Percentiles rank a stretch among this genome's conserved stretches.
Conservation (phyloP, 2,888 invertebrate genomes). For the Aproaerema taeniolella region DNA sequence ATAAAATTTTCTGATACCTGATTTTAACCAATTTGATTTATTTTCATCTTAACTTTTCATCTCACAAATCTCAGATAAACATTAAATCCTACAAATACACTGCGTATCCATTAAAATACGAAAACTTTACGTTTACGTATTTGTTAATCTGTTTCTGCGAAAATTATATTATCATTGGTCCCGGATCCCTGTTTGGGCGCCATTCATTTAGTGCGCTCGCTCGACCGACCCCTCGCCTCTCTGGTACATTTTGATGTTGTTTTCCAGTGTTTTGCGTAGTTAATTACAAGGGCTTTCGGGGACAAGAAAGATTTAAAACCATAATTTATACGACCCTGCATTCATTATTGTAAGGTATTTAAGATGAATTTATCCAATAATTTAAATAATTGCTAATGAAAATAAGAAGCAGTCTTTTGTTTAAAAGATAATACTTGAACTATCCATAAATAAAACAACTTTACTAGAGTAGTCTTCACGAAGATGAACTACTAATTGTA, state of each 20-base stretch:
- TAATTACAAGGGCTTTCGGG: slow-evolving; percentile 20
- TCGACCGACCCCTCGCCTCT: slow-evolving; percentile 5
- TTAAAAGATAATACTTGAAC: no score
- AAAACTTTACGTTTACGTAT: slow-evolving; percentile 17
- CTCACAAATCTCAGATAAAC: not conserved
- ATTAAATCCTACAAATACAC: not conserved
- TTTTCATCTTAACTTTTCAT: not conserved
- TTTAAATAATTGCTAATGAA: no score
- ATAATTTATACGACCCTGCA: slow-evolving; percentile 45
- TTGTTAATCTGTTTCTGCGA: slow-evolving; percentile 22
- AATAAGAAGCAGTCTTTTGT: no score
- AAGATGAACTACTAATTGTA: no score
- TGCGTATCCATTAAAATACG: slow-evolving; percentile 14
- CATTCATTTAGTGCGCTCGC: slow-evolving; percentile 26
- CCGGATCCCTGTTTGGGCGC: slow-evolving; percentile 25
- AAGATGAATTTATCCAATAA: no score
- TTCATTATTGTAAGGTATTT: no score
- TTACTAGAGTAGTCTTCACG: no score
- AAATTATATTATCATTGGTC: slow-evolving; percentile 18
- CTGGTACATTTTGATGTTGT: slow-evolving; percentile 23
- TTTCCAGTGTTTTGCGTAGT: slow-evolving; percentile 21
- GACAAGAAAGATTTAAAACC: no score
- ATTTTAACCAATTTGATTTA: not conserved
- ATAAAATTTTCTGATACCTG: not conserved
- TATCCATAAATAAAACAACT: no score